phyloP scores from a whole-genome alignment of 2,797 vertebrate genomes.

The Podarcis lilfordi region DNA sequence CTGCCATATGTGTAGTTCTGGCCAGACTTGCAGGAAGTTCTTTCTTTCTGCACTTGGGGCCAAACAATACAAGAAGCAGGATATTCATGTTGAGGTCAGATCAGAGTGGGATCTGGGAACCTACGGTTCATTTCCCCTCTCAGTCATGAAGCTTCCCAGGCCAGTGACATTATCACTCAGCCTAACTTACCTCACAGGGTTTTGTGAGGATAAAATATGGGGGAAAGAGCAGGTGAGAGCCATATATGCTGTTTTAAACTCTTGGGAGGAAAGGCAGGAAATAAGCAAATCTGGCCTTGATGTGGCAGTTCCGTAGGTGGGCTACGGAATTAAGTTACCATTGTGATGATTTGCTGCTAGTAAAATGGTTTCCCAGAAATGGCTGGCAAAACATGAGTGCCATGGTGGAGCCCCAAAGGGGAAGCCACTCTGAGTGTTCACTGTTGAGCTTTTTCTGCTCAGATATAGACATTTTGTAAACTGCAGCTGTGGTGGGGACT shows the following conservation, averaged over 20 bases:
- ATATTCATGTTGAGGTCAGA: neutral
- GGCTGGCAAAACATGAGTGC: neutral
- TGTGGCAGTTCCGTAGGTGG: neutral
- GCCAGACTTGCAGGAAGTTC: neutral
- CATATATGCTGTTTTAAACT: too few species aligned
- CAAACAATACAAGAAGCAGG: neutral
- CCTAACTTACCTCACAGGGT: too few species aligned
- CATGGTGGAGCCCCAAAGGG: neutral
- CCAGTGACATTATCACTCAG: too few species aligned
- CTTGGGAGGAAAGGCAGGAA: too few species aligned
- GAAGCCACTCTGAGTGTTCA: neutral
- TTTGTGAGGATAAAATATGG: too few species aligned
- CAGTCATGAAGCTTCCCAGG: too few species aligned
- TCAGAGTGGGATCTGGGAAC: too few species aligned
- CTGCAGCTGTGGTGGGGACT: conserved; percentile 1
- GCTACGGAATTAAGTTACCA: neutral
- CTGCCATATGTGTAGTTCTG: neutral
- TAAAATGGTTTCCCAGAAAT: neutral
- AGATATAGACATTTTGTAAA: neutral
- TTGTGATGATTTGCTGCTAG: neutral
- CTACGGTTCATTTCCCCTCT: too few species aligned
- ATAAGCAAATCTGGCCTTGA: too few species aligned
- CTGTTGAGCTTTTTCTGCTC: neutral
- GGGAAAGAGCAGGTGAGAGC: too few species aligned
- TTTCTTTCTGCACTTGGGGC: neutral